Percentiles rank a stretch among this genome's conserved stretches.
Evolutionary conservation across 2,113 vertebrate genomes (phyloP).

Genomic region (Sturnira hondurensis): DNA sequence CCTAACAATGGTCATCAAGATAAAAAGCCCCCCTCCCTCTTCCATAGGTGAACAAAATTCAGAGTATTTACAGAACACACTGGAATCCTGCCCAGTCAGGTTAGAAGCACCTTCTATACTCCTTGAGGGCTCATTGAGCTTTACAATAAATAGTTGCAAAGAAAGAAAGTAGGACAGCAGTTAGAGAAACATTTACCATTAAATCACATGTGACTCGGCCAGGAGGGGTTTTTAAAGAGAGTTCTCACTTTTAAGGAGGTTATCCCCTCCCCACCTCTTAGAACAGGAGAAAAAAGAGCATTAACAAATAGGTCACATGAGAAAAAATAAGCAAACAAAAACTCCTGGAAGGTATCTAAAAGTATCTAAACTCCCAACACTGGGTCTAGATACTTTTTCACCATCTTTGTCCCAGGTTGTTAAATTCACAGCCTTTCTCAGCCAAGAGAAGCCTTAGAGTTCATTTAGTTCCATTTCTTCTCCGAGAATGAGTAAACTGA

Average conservation of each 20-base stretch:
- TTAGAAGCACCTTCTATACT: conserved; percentile 25
- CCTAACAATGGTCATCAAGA: conserved; percentile 27
- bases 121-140: not conserved
- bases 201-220: conserved; percentile 21
- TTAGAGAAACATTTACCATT: not conserved
- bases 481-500: not conserved
- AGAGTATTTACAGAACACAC: conserved; percentile 38
- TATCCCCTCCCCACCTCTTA: not conserved
- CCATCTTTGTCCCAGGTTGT: not conserved
- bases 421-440: not conserved
- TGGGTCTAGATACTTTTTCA: not conserved
- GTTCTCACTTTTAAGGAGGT: conserved; percentile 30
- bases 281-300: not conserved
- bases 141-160: conserved; percentile 39
- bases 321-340: not conserved
- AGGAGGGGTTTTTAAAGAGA: conserved; percentile 34
- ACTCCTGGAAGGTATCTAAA: too few relatives aligned
- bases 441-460: not conserved
- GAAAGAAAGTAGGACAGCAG: conserved; percentile 3
- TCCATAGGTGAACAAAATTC: conserved; percentile 4
- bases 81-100: not conserved
- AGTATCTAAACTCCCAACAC: too few relatives aligned
- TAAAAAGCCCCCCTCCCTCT: conserved; percentile 46
- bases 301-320: not conserved
- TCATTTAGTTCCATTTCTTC: not conserved